phyloP scores from a whole-genome alignment of 2,888 invertebrate genomes.

The Tortrix viridana region DNA sequence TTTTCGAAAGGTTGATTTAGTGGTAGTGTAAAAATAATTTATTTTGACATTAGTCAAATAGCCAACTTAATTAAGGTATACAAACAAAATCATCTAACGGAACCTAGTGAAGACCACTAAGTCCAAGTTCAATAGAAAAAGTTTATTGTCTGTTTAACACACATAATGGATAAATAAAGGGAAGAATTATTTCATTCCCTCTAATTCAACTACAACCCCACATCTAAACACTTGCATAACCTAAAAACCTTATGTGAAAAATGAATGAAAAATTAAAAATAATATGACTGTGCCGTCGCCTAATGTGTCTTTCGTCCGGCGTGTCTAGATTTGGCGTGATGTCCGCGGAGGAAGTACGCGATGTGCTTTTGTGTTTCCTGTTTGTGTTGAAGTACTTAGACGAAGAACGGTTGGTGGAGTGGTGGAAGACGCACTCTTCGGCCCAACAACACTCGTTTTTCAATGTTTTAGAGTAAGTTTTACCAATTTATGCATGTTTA shows the following conservation, averaged over 20 bases:
- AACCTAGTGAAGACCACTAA: too few species aligned
- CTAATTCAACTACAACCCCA: too few species aligned
- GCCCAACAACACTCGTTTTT: constrained; percentile 94
- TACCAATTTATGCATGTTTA: neutral
- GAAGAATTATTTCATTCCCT: too few species aligned
- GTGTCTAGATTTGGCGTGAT: constrained; percentile 78
- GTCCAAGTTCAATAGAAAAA: too few species aligned
- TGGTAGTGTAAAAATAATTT: too few species aligned
- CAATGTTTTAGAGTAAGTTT: constrained; percentile 90
- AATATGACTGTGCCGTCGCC: constrained; percentile 2
- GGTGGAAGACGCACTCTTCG: constrained; percentile 95
- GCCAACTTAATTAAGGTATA: too few species aligned
- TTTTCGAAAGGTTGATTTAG: too few species aligned
- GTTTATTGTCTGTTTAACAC: too few species aligned
- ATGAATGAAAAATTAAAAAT: neutral
- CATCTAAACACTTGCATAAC: too few species aligned
- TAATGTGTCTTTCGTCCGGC: constrained; percentile 43
- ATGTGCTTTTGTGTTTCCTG: constrained; percentile 94
- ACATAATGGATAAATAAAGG: too few species aligned
- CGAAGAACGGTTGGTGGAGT: constrained; percentile 93
- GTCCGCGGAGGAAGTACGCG: constrained; percentile 91
- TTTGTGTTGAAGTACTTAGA: constrained; percentile 96
- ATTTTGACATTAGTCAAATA: too few species aligned
- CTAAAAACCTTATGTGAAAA: neutral
- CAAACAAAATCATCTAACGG: too few species aligned